phyloP scores from a whole-genome alignment of 2,797 vertebrate genomes.

The Cirrhinus molitorella region DNA sequence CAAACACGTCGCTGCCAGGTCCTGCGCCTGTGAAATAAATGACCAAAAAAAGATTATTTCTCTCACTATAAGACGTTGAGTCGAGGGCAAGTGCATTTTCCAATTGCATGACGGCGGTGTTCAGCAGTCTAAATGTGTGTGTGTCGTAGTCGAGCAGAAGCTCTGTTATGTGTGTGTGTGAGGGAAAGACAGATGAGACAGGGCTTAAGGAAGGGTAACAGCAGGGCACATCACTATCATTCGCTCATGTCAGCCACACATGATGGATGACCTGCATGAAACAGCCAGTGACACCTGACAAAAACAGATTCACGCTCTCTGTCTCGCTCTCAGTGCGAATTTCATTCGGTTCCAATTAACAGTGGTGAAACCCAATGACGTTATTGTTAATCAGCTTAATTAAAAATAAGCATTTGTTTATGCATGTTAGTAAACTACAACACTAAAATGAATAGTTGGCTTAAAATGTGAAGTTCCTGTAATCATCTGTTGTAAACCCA shows the following conservation, averaged over 20 bases:
- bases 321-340: background rate
- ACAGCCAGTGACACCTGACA: constrained; percentile 26
- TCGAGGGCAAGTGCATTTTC: background rate
- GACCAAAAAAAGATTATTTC: constrained; percentile 16
- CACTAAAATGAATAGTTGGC: background rate
- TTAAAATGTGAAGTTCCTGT: background rate
- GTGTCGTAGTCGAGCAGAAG: no score
- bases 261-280: constrained; percentile 68
- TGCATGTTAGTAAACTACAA: background rate
- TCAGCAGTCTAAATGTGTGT: background rate
- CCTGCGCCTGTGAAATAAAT: background rate
- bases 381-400: background rate
- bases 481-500: no score
- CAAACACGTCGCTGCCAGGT: constrained; percentile 4
- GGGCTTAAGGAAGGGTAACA: background rate
- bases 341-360: background rate
- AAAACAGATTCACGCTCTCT: background rate
- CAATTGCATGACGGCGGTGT: background rate
- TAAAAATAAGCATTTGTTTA: background rate
- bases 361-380: constrained; percentile 31
- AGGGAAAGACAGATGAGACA: background rate
- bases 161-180: background rate
- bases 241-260: constrained; percentile 43
- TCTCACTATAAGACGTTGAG: background rate
- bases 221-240: constrained; percentile 13